Evolutionary conservation across 2,113 vertebrate species (phyloP).

Genomic region (Tupaia tana): DNA sequence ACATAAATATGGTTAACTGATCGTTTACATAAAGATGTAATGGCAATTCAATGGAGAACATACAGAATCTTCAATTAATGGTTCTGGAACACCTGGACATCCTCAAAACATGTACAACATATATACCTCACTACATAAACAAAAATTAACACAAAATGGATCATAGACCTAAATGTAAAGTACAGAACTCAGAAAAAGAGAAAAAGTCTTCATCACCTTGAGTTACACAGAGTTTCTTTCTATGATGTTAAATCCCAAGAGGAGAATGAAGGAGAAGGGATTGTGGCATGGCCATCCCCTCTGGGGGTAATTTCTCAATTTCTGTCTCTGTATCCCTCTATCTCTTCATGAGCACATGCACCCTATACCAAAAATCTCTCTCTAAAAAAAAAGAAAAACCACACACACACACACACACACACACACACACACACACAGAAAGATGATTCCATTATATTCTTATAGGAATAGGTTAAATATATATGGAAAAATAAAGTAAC

Average conservation of each 20-base stretch:
- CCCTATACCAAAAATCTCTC: no score
- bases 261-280: no score
- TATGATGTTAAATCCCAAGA: background rate
- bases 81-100: background rate
- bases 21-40: background rate
- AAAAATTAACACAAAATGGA: constrained; percentile 4
- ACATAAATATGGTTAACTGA: background rate
- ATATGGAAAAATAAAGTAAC: no score
- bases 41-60: background rate
- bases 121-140: background rate
- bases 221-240: background rate
- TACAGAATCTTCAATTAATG: background rate
- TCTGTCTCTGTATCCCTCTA: no score
- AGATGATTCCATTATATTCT: background rate
- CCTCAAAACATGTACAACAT: background rate
- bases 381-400: no score
- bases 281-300: no score
- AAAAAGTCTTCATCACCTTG: background rate
- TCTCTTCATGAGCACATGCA: no score
- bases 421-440: background rate
- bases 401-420: background rate
- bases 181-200: background rate
- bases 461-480: background rate
- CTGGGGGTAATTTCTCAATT: no score
- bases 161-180: background rate